Evolutionary conservation across 2,113 vertebrate genomes (phyloP), one percentile per base, ranked within the genome.

Genomic region (Piliocolobus tephrosceles): DNA sequence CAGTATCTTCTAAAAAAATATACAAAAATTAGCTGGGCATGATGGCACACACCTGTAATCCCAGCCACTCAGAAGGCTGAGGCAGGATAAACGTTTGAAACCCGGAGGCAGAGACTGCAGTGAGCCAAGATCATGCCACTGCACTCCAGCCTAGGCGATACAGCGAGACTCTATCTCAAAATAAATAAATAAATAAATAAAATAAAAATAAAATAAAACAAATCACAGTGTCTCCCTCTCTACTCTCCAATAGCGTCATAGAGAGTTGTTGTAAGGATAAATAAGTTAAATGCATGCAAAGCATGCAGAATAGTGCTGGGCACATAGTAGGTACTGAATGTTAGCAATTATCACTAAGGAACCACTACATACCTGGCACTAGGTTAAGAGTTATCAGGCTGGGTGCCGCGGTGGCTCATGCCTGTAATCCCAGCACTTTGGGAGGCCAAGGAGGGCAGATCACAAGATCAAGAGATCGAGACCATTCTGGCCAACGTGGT

Each of bases 281-380:
- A 40, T 91, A 47, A 50, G 20, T 83, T 57, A 91, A 88, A 78
- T 50, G 58, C 1, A 30, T 50, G 20, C 43, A 78, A 94, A 97
- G n/a, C 20, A 4, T 38, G 17, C 6, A 25, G 72, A 57, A n/a
- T 1, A 16, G 40, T 25, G 64, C 47, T 22, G 47, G 57, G 66
- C 52, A 40, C 61, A 40, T 9, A 32, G 82, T 12, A 72, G 83
- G 32, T 72, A 17, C 66, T 52, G 18, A 45, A 75, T 8, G 20
- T 47, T 79, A 73, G 38, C 61, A 85, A 9, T 52, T 43, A 12
- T 43, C 1, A 20, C 32, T 61, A 27, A 75, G 70, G 40, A 61
- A 25, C 80, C 38, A 20, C 72, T 27, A 5, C 25, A 22, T 52
- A 13, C 47, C n/a, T 75, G 72, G 7, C 35, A 40, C 17, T 22